These are phyloP conservation scores for Drosophila funebris DNA, from an alignment of 1,140 invertebrate species.

Conservation along the genomic window DNA sequence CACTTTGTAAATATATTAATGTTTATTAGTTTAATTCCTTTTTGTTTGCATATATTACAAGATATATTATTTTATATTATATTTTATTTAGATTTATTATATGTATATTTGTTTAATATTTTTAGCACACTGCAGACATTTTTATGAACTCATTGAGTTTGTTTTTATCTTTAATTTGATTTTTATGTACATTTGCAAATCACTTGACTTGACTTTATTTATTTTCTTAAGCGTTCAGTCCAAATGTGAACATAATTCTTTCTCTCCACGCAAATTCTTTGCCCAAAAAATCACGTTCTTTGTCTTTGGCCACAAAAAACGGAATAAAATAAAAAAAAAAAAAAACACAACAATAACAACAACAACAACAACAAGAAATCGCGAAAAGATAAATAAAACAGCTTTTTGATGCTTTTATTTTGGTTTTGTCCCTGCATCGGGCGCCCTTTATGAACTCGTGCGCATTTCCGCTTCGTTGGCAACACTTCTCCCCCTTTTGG, in stretches of 20 bases:
- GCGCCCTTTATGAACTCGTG: constrained; percentile 38
- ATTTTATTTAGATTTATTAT: not conserved
- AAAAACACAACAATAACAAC: constrained; percentile 3
- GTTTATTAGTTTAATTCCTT: no score
- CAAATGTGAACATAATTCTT: constrained; percentile 60
- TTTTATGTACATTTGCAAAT: no score
- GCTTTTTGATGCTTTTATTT: constrained; percentile 27
- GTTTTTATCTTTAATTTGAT: constrained; percentile 38
- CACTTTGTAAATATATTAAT: not conserved
- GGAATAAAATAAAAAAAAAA: no score
- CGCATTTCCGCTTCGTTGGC: constrained; percentile 76
- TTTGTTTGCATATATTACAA: not conserved
- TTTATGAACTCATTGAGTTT: constrained; percentile 8
- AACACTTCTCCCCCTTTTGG: constrained; percentile 39
- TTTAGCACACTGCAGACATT: constrained; percentile 5
- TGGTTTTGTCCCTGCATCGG: not conserved
- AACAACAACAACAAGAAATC: constrained; percentile 5
- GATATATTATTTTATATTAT: not conserved
- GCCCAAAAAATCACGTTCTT: constrained; percentile 69
- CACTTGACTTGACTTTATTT: constrained; percentile 64
- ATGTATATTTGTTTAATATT: no score
- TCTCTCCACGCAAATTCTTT: constrained; percentile 47
- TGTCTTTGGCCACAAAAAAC: constrained; percentile 48
- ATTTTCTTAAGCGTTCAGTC: constrained; percentile 41
- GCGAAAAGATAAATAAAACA: constrained; percentile 16